These are phyloP conservation scores for Deroptyus accipitrinus DNA, from an alignment of 2,113 vertebrate genomes.

Conservation along the genomic window DNA sequence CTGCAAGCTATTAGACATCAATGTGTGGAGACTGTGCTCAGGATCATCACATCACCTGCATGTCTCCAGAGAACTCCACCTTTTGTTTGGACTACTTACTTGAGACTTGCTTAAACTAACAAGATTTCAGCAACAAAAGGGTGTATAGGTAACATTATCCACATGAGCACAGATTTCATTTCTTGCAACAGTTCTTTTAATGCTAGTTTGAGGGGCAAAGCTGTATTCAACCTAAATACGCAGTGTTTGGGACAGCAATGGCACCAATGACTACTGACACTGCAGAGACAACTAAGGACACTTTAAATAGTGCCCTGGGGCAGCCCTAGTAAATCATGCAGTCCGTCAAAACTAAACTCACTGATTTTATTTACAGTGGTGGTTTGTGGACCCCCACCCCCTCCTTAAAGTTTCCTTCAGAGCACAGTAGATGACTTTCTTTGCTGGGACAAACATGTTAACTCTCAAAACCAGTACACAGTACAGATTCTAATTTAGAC, in stretches of 20 bases:
- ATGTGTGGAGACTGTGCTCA: neutral
- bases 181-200: neutral
- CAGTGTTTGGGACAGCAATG: neutral
- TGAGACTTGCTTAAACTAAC: neutral
- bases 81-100: neutral
- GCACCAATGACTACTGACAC: neutral
- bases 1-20: neutral
- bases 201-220: neutral
- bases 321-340: neutral
- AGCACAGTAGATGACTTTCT: neutral
- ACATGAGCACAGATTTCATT: neutral
- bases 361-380: neutral
- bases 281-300: neutral
- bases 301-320: neutral
- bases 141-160: neutral
- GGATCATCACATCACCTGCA: neutral
- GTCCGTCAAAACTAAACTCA: neutral
- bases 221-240: rapidly evolving
- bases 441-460: neutral
- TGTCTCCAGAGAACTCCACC: neutral
- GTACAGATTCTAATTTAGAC: neutral
- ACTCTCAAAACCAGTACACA: neutral
- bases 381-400: neutral
- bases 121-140: neutral
- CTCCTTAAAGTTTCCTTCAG: neutral